phyloP scores from a whole-genome alignment of 2,888 invertebrate genomes.

The Hemistola chrysoprasaria region DNA sequence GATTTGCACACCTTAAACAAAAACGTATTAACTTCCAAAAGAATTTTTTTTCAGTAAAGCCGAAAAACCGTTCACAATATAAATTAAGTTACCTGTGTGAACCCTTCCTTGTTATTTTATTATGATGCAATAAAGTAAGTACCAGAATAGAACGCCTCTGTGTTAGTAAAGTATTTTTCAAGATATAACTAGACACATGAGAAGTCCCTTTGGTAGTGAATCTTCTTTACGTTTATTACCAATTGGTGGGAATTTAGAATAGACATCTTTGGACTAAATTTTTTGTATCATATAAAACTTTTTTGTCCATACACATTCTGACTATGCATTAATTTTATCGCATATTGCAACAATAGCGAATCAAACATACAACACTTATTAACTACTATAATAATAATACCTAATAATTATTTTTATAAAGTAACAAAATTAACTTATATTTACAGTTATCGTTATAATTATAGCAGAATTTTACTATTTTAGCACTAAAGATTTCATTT shows the following conservation, averaged over 20 bases:
- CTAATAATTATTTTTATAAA: conserved; percentile 78
- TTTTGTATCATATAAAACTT: conserved; percentile 56
- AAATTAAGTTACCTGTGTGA: no score
- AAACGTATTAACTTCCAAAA: no score
- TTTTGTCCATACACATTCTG: conserved; percentile 72
- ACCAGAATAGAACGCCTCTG: conserved; percentile 6
- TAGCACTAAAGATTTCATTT: conserved; percentile 59
- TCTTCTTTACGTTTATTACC: conserved; percentile 61
- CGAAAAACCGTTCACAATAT: no score
- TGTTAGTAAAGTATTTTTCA: conserved; percentile 28
- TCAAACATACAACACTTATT: conserved; percentile 82
- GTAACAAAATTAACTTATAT: conserved; percentile 83
- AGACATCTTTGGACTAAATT: conserved; percentile 74
- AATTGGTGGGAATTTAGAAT: conserved; percentile 75
- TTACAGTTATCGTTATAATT: conserved; percentile 77
- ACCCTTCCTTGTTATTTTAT: not conserved
- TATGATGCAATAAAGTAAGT: conserved; percentile 5
- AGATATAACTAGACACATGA: conserved; percentile 39
- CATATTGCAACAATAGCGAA: conserved; percentile 79
- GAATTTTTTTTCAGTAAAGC: no score
- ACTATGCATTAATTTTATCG: conserved; percentile 75
- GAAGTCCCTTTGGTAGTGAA: conserved; percentile 62
- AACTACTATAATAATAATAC: conserved; percentile 78
- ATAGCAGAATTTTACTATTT: conserved; percentile 79
- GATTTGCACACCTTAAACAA: no score